phyloP scores from a whole-genome alignment of 2,797 vertebrate genomes.

The Loris lydekkerianus region DNA sequence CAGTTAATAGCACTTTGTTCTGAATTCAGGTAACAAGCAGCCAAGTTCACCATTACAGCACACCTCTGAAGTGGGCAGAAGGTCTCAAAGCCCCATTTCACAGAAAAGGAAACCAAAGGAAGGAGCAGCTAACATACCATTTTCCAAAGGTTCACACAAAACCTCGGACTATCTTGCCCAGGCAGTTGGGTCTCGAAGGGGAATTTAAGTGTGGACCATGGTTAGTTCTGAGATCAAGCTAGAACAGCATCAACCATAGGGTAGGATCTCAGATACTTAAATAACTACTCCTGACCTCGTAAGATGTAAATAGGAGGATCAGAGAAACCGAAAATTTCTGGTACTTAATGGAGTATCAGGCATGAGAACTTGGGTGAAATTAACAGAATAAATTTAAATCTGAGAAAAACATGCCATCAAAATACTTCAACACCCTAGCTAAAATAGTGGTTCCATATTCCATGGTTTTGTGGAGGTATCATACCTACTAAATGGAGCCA shows the following conservation, averaged over 20 bases:
- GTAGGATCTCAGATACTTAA: neutral
- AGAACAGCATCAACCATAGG: neutral
- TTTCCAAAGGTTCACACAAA: conserved; percentile 16
- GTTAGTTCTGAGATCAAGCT: neutral
- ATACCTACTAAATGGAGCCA: neutral
- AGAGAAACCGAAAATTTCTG: neutral
- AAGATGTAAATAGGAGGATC: neutral
- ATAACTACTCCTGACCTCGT: neutral
- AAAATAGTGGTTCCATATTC: neutral
- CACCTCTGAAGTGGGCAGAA: neutral
- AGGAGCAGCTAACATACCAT: neutral
- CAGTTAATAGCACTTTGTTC: neutral
- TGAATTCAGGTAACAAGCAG: neutral
- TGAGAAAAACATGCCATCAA: neutral
- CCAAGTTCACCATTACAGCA: neutral
- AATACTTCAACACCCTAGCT: neutral
- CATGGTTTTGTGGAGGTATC: neutral
- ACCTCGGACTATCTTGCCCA: neutral
- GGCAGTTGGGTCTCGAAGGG: neutral
- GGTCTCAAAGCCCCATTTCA: neutral
- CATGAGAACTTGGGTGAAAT: neutral
- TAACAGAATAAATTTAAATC: neutral
- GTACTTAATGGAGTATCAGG: neutral
- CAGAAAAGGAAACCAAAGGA: conserved; percentile 17
- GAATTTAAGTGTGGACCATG: neutral